A percentile compares a stretch with the other conserved stretches of the same genome.
phyloP scores from a whole-genome alignment of 2,888 invertebrate species.

The Drosophila kambysellisi region DNA sequence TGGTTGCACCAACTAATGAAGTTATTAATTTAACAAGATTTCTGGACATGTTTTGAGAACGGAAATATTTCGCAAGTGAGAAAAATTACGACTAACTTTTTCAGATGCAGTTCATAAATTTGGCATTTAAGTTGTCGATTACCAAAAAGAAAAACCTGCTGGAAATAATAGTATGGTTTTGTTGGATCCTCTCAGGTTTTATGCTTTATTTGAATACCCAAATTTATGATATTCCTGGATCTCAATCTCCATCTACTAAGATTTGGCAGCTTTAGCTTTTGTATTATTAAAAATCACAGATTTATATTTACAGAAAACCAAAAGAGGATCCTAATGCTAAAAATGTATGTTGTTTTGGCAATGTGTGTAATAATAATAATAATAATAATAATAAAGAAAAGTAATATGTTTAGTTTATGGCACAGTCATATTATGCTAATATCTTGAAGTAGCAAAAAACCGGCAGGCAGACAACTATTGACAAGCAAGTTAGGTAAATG shows the following conservation, averaged over 20 bases:
- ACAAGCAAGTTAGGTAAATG: slow-evolving; percentile 33
- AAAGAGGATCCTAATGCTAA: background rate
- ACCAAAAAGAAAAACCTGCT: background rate
- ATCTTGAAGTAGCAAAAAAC: background rate
- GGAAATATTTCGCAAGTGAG: background rate
- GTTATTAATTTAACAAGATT: background rate
- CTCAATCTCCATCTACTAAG: background rate
- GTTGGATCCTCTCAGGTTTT: background rate
- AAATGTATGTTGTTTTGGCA: background rate
- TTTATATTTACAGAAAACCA: background rate
- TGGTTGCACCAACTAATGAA: background rate
- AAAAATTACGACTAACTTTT: background rate
- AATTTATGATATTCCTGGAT: background rate
- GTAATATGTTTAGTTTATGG: background rate
- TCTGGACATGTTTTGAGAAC: background rate
- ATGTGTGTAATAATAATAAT: background rate
- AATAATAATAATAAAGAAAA: background rate
- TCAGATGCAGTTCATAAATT: background rate
- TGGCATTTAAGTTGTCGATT: background rate
- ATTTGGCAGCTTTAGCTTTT: background rate
- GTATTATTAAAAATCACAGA: background rate
- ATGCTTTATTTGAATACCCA: background rate
- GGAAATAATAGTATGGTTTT: background rate
- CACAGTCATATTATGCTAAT: background rate
- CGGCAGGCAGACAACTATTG: slow-evolving; percentile 33